Evolutionary conservation across 2,797 vertebrate species (phyloP), one percentile per base, ranked within the genome.

Genomic region (Acrossocheilus wenchowensis): DNA sequence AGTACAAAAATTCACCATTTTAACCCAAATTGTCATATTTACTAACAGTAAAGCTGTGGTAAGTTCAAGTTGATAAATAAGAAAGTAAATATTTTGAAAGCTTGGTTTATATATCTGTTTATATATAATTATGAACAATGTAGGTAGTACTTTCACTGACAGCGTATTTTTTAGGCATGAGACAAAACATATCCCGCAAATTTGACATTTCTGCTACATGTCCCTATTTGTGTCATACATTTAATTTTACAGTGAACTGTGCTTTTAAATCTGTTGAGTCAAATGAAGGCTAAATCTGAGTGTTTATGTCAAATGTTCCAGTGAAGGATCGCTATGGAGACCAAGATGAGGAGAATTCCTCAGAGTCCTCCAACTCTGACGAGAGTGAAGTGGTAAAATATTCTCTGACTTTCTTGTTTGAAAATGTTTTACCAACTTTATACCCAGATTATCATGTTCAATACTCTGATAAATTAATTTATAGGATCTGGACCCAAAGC

Each of bases 241-340:
- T 17, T 6, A 0, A 1, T 43, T 17, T 78, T 41, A 7, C 14
- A 19, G 15, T 11, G 6, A 21, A 7, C 39, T 30, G 5, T 11
- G 41, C n/a, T 9, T 30, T 79, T 45, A 26, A 14, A 23, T 77
- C 3, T 9, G 75, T 57, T 41, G 8, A 23, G 52, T 54, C 8
- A 26, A 41, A 26, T 19, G 5, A 62, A 21, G 11, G 23, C 26
- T 43, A n/a, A 4, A n/a, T 17, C 19, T 19, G 12, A 2, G 2
- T 62, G 15, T 52, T 54, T 52, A 9, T 26, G 11, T 30, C 39
- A 1, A 48, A 5, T 39, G 23, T 88, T 85, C 7, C 91, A 99
- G 97, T 99, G 48, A 97, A 97, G 90, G 97, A 97, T 85, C 96
- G 96, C 0, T 98, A 96, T 78, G 97, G 96, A 34, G 94, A 96